phyloP scores from a whole-genome alignment of 2,888 invertebrate species.

The Stramonita haemastoma region DNA sequence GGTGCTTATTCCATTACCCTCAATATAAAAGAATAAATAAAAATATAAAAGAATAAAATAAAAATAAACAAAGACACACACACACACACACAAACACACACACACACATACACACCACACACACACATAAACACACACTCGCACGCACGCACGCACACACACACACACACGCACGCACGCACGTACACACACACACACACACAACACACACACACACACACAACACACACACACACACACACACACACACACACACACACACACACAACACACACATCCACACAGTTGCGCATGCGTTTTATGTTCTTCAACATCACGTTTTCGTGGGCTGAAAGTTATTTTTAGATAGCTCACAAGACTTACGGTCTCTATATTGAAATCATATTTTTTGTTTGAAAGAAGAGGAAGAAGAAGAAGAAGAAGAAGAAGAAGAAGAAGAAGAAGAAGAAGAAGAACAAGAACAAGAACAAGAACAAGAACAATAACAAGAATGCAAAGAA shows the following conservation, averaged over 20 bases:
- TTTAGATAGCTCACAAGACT: no score
- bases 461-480: slow-evolving; percentile 1
- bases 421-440: background rate
- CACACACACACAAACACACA: background rate
- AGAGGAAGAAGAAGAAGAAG: slow-evolving; percentile 2
- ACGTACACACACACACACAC: background rate
- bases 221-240: background rate
- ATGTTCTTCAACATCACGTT: no score
- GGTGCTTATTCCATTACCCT: no score
- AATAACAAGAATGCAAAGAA: background rate
- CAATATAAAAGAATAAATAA: no score
- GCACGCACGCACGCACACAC: background rate
- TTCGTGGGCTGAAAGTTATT: no score
- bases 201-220: no score
- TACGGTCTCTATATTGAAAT: no score
- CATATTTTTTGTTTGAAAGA: background rate
- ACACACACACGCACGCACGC: background rate
- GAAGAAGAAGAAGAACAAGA: slow-evolving; percentile 26
- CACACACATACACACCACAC: background rate
- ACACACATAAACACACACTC: background rate
- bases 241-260: no score
- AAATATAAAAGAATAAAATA: no score
- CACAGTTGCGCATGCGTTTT: no score
- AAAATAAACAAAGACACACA: background rate
- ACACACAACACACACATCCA: no score